A percentile compares a stretch with the other conserved stretches of the same genome.
Evolutionary conservation across 2,113 vertebrate genomes (phyloP).

Genomic region (Morone saxatilis): DNA sequence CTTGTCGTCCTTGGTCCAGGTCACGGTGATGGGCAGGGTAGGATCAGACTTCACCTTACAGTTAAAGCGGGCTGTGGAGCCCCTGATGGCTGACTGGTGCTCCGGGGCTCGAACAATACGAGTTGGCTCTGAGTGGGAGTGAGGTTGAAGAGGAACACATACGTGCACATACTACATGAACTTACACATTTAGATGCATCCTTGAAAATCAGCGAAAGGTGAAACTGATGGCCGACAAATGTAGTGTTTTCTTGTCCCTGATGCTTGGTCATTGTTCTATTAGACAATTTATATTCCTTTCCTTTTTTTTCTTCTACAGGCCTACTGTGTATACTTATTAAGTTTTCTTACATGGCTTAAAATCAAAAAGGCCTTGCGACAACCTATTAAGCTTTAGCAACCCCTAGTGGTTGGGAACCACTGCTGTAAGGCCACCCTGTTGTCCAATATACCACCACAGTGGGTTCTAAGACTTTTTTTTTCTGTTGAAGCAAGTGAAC

Average conservation of each 20-base stretch:
- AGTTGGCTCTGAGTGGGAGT: slow-evolving; percentile 88
- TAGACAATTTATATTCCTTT: too few relatives aligned
- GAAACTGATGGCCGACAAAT: background rate
- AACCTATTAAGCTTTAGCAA: too few relatives aligned
- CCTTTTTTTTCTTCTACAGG: too few relatives aligned
- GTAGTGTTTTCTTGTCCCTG: too few relatives aligned
- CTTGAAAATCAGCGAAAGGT: background rate
- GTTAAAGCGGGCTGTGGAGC: slow-evolving; percentile 86
- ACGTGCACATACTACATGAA: slow-evolving; percentile 11
- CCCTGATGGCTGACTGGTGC: slow-evolving; percentile 85
- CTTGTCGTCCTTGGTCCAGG: slow-evolving; percentile 92
- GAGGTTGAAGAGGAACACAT: slow-evolving; percentile 14
- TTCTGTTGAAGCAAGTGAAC: background rate
- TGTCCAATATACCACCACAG: background rate
- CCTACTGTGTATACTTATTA: too few relatives aligned
- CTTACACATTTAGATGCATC: background rate
- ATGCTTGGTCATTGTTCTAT: too few relatives aligned
- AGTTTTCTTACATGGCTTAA: too few relatives aligned
- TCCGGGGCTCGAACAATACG: slow-evolving; percentile 90
- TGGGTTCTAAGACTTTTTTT: background rate
- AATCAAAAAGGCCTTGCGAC: too few relatives aligned
- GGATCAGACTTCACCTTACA: slow-evolving; percentile 91
- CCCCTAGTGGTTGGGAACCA: too few relatives aligned
- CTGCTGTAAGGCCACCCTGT: background rate
- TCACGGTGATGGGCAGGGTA: slow-evolving; percentile 85